Base-by-base conservation (phyloP, 37 sponge, comb jelly and placozoan genomes). In the Haliclona indistincta region DNA sequence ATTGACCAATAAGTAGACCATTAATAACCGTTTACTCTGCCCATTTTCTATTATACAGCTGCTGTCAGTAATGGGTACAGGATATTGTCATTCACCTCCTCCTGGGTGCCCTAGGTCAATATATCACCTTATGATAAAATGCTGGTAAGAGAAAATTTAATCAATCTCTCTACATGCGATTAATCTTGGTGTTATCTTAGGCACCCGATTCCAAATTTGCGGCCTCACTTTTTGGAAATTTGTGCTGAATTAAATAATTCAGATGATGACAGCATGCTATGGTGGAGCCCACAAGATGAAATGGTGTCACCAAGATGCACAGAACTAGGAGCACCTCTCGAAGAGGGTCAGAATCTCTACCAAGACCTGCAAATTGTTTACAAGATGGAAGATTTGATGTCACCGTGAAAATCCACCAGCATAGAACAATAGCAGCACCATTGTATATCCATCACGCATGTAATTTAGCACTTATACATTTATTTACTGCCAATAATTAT, bases 61-160 rank as follows among this genome's bases (percentile, higher is more conserved):
- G 37, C 67, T 80, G 41, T 70, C 74, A 10, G 56, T 70, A 45
- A 56, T 86, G 71, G 69, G 56, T 53, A 80, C 71, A 28, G 80
- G 75, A 28, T 74, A 86, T 64, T 80, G 82, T 56, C 88, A 76
- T 52, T 43, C 81, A 4, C 88, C 88, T 28, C 88, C 88, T 15
- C 88, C 88, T 15, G 88, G 77, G 0, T 87, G 88, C 60, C 75
- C 88, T 28, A 81, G 66, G 55, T 54, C 71, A 44, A 71, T 87
- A 28, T 87, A 87, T 71, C 69, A 80, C 40, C 76, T 87, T 44
- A 87, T 87, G 88, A 78, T 87, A 11, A 67, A 87, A 37, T 87
- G 88, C 78, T 87, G 88, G 88, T 87, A 54, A 54, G 87, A 42
- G 5, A 29, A 58, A 20, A 58, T n/a, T n/a, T n/a, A n/a, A n/a